Base-by-base conservation (phyloP, 2,888 invertebrate species). In the Timandra comae region DNA sequence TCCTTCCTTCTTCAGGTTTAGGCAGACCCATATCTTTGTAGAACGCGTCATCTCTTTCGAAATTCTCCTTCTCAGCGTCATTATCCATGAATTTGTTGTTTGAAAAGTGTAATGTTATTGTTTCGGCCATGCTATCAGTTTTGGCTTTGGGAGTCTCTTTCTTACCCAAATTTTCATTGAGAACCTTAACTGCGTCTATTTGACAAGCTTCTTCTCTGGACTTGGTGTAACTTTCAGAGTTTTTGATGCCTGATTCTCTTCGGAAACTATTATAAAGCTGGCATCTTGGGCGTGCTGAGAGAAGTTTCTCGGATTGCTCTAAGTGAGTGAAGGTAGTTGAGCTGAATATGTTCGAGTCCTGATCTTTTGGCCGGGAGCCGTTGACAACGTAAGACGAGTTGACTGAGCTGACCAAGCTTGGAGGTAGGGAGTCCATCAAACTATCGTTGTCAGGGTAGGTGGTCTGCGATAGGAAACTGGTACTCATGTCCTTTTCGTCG, bases 401-500 rank as follows among this genome's bases (percentile, higher is more conserved):
- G 27, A 85, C 73, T 3, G 86, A 86, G 55, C 68, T 80, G 49
- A 81, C 80, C 29, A 86, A 59, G 32, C 80, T 80, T 0, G 86
- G 85, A 0, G 86, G 86, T 2, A 82, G 41, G 10, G 86, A 85
- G 56, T 85, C 85, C 36, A 84, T 75, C 4, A 84, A 55, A 43
- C 80, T 82, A 27, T 86, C 85, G 50, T 81, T 73, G 44, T 86
- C 86, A 0, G 80, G 82, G 48, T 79, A 73, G 0, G 84, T 82
- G 21, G 82, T 81, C 38, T 86, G 85, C 0, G 86, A 87, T 10
- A 86, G 75, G 53, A 86, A 85, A 43, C 85, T 86, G 1, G 86
- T 86, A 46, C 73, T 86, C 86, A 87, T 87, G 45, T 87, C 86
- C 33, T 86, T 86, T 33, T 86, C 86, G 43, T 86, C 86, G 6